These are phyloP conservation scores for Chrysogorgia sp. DNA, from an alignment of 92 coral and sea anemone genomes.

Conservation along the genomic window DNA sequence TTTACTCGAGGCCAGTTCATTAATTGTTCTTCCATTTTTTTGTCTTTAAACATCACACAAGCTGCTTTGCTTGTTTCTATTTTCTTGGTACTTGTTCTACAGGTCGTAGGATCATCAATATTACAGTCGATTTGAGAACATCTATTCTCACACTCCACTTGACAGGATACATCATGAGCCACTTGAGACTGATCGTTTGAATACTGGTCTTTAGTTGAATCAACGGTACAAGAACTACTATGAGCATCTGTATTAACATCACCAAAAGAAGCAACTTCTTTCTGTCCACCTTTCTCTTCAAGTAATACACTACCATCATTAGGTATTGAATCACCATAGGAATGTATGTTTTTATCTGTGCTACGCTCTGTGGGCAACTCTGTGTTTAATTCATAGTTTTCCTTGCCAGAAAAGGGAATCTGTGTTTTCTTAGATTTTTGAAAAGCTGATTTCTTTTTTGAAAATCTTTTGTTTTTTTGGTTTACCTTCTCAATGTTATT, in stretches of 20 bases:
- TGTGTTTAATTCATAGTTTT: background rate
- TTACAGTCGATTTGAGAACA: background rate
- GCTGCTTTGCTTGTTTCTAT: background rate
- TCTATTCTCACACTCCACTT: background rate
- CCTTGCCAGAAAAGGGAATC: background rate
- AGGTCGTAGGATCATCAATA: background rate
- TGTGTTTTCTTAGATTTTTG: background rate
- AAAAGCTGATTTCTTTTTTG: background rate
- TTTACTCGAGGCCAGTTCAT: slow-evolving; percentile 31
- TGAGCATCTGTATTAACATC: background rate
- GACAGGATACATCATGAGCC: too few relatives aligned
- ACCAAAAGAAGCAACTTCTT: background rate
- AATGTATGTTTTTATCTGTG: too few relatives aligned
- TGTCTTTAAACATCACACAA: background rate
- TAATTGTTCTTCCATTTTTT: background rate
- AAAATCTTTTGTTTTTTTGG: background rate
- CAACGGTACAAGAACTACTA: background rate
- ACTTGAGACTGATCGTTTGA: background rate
- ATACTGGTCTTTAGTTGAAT: background rate
- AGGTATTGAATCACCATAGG: too few relatives aligned
- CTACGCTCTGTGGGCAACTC: background rate
- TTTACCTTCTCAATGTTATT: background rate
- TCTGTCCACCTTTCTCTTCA: too few relatives aligned
- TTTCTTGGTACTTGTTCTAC: too few relatives aligned
- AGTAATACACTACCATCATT: too few relatives aligned